These are phyloP conservation scores for Dicerorhinus sumatrensis DNA, from an alignment of 2,113 vertebrate species.

Conservation along the genomic window DNA sequence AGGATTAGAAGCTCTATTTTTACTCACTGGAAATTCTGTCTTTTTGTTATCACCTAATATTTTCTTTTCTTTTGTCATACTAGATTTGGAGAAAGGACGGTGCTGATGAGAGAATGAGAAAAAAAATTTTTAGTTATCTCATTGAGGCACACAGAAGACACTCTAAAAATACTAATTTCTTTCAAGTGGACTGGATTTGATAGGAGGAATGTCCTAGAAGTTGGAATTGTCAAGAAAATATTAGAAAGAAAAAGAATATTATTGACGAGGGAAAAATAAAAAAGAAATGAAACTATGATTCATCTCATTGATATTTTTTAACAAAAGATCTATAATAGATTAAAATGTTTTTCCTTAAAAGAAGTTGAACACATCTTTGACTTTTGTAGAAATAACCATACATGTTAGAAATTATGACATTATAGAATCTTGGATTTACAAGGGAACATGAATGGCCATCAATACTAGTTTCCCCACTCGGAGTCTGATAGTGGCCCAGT, in stretches of 20 bases:
- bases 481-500: neutral
- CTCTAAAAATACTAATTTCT: neutral
- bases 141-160: neutral
- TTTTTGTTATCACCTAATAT: neutral
- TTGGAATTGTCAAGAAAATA: neutral
- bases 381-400: neutral
- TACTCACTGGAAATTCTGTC: neutral
- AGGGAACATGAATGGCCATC: neutral
- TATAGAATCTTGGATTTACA: neutral
- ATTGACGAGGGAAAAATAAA: neutral
- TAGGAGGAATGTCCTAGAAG: neutral
- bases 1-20: neutral
- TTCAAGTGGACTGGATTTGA: neutral
- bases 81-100: neutral
- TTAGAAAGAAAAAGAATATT: neutral
- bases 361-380: neutral
- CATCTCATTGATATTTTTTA: neutral
- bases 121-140: neutral
- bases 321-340: neutral
- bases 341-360: neutral
- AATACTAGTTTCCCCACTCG: neutral
- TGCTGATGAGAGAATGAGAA: neutral
- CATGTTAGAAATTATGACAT: neutral
- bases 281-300: neutral
- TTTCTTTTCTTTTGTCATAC: neutral